Percentiles rank a stretch among this genome's conserved stretches.
Conservation (phyloP, 2,113 vertebrate species). For the mouse (Mus musculus) region DNA sequence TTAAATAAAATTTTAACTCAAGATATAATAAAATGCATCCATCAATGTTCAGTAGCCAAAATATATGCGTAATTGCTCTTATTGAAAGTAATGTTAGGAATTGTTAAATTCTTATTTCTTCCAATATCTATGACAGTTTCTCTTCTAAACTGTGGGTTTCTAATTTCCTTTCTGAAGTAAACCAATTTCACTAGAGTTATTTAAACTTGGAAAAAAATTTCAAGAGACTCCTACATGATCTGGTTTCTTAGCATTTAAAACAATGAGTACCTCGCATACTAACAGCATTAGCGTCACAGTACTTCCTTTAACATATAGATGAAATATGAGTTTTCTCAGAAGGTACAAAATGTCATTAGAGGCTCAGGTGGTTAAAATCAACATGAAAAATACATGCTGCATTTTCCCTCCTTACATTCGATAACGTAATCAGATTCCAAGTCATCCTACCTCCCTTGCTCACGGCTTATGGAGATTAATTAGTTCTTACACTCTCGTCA, state of each 20-base stretch:
- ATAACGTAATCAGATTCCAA: slow-evolving; percentile 93
- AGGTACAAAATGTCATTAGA: slow-evolving; percentile 90
- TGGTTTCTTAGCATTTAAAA: slow-evolving; percentile 68
- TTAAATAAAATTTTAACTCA: slow-evolving; percentile 49
- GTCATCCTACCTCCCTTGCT: slow-evolving; percentile 95
- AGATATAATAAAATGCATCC: slow-evolving; percentile 65
- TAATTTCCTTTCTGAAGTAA: slow-evolving; percentile 29
- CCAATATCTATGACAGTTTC: slow-evolving; percentile 72
- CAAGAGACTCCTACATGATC: slow-evolving; percentile 57
- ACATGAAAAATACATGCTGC: slow-evolving; percentile 93
- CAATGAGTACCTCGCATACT: slow-evolving; percentile 73
- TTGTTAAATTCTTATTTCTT: slow-evolving; percentile 75
- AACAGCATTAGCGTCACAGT: slow-evolving; percentile 79
- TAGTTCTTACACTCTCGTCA: slow-evolving; percentile 92
- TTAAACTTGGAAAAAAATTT: slow-evolving; percentile 75
- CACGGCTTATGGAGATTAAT: slow-evolving; percentile 99
- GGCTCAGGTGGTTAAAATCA: slow-evolving; percentile 99
- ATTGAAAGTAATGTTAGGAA: neutral
- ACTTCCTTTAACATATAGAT: slow-evolving; percentile 84
- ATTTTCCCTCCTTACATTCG: slow-evolving; percentile 90
- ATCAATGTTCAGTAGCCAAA: slow-evolving; percentile 57
- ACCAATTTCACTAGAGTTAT: slow-evolving; percentile 56
- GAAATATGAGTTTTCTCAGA: slow-evolving; percentile 87
- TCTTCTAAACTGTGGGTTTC: slow-evolving; percentile 74
- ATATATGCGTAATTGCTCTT: slow-evolving; percentile 53